A percentile compares a stretch with the other conserved stretches of the same genome.
Evolutionary conservation across 2,797 vertebrate genomes (phyloP).

Genomic region (Rhynchotus rufescens): DNA sequence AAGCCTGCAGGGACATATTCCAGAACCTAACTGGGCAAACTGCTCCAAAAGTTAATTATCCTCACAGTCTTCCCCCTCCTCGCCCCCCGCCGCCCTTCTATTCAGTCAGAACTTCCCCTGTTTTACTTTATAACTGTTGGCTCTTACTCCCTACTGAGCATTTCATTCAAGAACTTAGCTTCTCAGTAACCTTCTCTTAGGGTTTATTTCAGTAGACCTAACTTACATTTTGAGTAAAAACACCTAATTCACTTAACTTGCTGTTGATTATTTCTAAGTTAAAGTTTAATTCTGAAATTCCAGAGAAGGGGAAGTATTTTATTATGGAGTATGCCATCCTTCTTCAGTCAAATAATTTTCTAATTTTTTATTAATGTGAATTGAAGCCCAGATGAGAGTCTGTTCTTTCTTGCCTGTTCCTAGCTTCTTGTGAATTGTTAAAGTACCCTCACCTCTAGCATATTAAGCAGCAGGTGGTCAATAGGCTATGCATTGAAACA

Average conservation of each 20-base stretch:
- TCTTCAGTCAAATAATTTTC: background rate
- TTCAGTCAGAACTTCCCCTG: background rate
- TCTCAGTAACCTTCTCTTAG: background rate
- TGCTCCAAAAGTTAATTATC: background rate
- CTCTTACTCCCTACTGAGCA: background rate
- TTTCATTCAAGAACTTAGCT: background rate
- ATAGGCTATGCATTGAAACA: slow-evolving; percentile 25
- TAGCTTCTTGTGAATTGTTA: background rate
- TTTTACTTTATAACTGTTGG: background rate
- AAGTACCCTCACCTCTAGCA: background rate
- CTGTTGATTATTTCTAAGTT: background rate
- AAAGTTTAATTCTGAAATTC: background rate
- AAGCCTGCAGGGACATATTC: background rate
- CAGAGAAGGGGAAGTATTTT: background rate
- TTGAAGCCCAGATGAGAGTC: background rate
- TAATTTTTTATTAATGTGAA: accelerated
- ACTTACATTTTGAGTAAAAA: background rate
- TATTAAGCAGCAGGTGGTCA: slow-evolving; percentile 48
- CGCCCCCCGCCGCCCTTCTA: background rate
- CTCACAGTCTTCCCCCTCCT: background rate
- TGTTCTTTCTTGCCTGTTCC: background rate
- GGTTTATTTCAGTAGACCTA: background rate
- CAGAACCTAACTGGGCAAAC: background rate
- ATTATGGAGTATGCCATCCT: background rate
- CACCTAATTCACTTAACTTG: background rate